A percentile compares a stretch with the other conserved stretches of the same genome.
Conservation (phyloP, 2,113 vertebrate species). For the Hydrolagus affinis region DNA sequence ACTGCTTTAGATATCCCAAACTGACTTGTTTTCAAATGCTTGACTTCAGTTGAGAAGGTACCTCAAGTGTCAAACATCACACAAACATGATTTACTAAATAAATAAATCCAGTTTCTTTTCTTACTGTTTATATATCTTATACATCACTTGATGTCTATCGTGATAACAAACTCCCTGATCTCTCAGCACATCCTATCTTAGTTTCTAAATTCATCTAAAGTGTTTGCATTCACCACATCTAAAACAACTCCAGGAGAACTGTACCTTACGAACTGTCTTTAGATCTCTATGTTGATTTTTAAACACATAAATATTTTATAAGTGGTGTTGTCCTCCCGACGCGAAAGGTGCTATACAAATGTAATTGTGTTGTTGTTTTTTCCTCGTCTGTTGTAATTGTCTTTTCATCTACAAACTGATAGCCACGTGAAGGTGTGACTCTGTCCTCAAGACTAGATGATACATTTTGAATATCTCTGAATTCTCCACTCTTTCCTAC, state of each 20-base stretch:
- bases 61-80: neutral
- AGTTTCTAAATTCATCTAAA: neutral
- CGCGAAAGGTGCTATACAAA: too few relatives aligned
- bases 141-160: neutral
- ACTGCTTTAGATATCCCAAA: neutral
- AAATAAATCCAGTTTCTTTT: constrained; percentile 23
- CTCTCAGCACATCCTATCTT: neutral
- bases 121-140: neutral
- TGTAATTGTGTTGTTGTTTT: too few relatives aligned
- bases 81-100: constrained; percentile 11
- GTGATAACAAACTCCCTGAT: neutral
- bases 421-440: too few relatives aligned
- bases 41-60: neutral
- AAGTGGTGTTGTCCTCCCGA: too few relatives aligned
- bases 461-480: too few relatives aligned
- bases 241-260: neutral
- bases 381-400: too few relatives aligned
- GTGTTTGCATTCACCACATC: neutral
- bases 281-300: too few relatives aligned
- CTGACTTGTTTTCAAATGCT: neutral
- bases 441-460: too few relatives aligned
- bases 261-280: too few relatives aligned
- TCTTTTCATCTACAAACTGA: too few relatives aligned
- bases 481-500: too few relatives aligned
- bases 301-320: too few relatives aligned